Conservation (phyloP, 2,113 vertebrate species). For the Perca schrenkii region DNA sequence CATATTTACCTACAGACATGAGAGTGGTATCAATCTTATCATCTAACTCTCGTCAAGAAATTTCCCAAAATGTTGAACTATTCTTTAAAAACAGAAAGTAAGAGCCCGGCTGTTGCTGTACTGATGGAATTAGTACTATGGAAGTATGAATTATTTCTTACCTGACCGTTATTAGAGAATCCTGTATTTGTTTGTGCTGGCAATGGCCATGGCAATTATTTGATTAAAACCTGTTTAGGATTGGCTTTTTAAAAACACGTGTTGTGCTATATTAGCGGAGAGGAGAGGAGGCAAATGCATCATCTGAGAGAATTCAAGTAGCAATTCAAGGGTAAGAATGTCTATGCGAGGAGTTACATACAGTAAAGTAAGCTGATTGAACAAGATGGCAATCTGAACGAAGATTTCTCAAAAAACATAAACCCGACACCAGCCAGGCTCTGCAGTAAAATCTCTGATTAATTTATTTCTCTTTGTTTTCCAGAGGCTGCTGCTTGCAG, state of each 20-base stretch:
- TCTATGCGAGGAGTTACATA: background rate
- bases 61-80: background rate
- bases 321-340: background rate
- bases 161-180: background rate
- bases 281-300: background rate
- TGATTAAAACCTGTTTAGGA: background rate
- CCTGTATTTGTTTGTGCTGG: background rate
- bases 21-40: background rate
- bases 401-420: background rate
- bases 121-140: background rate
- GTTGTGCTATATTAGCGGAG: background rate
- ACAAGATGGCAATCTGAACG: background rate
- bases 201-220: background rate
- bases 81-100: background rate
- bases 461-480: slow-evolving; percentile 39
- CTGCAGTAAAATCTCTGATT: background rate
- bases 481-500: slow-evolving; percentile 40
- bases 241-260: background rate
- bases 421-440: background rate
- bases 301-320: background rate
- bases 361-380: background rate
- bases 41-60: background rate
- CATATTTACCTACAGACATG: background rate
- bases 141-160: background rate
- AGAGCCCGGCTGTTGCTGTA: background rate